Evolutionary conservation across 2,797 vertebrate species (phyloP), one percentile per base, ranked within the genome.

Genomic region (Oreochromis mossambicus): DNA sequence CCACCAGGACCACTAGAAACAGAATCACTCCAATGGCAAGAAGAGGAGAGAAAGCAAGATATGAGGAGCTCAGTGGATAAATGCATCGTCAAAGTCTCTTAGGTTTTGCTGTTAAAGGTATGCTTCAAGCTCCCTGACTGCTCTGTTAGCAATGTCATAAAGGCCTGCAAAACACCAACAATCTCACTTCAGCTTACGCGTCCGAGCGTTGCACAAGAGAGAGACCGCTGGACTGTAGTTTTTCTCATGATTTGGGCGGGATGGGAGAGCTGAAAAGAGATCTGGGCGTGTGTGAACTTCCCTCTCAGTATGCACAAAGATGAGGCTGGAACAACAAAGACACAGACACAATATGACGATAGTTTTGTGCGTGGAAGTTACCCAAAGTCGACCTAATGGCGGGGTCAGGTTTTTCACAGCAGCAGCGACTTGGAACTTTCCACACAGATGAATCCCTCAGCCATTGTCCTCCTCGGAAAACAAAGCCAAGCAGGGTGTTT

Each of bases 1-100:
- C 97, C 1, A 97, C 91, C 29, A 96, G 96, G 7, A 96, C 95
- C 34, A 97, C 51, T 95, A 8, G 93, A 96, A 19, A 95, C 92
- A 19, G 96, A 95, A 97, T 87, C 81, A 95, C 24, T 51, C 95
- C 88, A 95, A 95, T 94, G 89, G 7, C 82, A 92, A 77, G 91
- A 54, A 76, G 55, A 78, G 77, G 36, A 73, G 24, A 80, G 85
- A 81, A 58, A 61, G 46, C 1, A 3, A 32, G 48, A 51, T 78
- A 76, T 56, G 56, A 87, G 24, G 82, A 86, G 50, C 76, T 81
- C 56, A 10, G 77, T 17, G 82, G 51, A 58, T 34, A 54, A 82
- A 41, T 36, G 85, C 26, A 26, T 51, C 46, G 8, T 54, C 19
- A 12, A 55, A n/a, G 3, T 78, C 52, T 77, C 2, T 32, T 34